Evolutionary conservation across 2,113 vertebrate genomes (phyloP), one percentile per base, ranked within the genome.

Genomic region (Mus pahari): DNA sequence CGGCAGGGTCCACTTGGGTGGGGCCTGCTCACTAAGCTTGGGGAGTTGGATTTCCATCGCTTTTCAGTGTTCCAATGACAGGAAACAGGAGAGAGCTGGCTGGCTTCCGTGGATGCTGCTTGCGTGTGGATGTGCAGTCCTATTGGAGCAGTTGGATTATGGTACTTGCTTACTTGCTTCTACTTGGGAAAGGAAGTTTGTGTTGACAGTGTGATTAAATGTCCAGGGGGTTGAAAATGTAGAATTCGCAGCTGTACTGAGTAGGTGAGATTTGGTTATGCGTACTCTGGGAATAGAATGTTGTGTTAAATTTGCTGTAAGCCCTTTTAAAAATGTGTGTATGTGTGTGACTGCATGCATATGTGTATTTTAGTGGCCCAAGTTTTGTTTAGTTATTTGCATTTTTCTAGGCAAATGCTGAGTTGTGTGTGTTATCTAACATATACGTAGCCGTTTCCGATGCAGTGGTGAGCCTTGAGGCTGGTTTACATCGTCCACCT

Each of bases 1-100:
- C 73, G 91, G 96, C 97, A 93, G 94, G 97, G 98, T 98, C 96
- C 64, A 78, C 96, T 95, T 98, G 98, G 98, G 98, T 98, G 98
- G 98, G 97, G 98, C 98, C 70, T 97, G 58, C 98, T 98, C 95
- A 96, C 79, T 98, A 91, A 98, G 95, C 94, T 96, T 97, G 98
- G 97, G 95, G 97, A 92, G 20, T 82, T 96, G 91, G 95, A 94
- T 97, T 98, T 98, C 97, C 68, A 86, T 97, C 96, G 92, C 36
- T 98, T 93, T 90, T 79, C 78, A 90, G 79, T 45, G 70, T 95
- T 95, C 94, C 82, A 81, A 60, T 2, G 13, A 92, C 92, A 86
- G 62, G 28, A 73, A 97, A 50, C 86, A 87, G 71, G 66, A 83
- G 45, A 90, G 64, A 94, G 31, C 68, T 12, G 7, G 84, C 81